phyloP scores from a whole-genome alignment of 2,888 invertebrate genomes.

The Apocheima hispidaria region DNA sequence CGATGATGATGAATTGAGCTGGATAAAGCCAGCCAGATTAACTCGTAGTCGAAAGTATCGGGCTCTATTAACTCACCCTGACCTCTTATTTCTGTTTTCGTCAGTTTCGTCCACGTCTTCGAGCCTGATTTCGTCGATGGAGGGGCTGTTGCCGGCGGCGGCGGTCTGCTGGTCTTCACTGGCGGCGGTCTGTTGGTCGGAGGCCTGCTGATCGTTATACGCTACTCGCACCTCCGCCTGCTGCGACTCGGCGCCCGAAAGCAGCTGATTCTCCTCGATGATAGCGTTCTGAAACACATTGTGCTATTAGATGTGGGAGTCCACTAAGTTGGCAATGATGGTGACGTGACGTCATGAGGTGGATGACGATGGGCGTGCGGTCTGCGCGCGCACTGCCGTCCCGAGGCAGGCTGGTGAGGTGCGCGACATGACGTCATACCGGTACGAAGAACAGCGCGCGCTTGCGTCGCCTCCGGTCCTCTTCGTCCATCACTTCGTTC shows the following conservation, averaged over 20 bases:
- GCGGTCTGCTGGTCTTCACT: slow-evolving; percentile 86
- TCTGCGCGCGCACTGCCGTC: slow-evolving; percentile 78
- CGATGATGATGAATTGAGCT: too few species aligned
- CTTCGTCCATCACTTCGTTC: slow-evolving; percentile 15
- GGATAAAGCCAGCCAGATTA: not conserved
- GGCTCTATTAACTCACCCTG: slow-evolving; percentile 2
- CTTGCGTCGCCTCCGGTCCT: slow-evolving; percentile 55
- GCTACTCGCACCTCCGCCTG: slow-evolving; percentile 88
- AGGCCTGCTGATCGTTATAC: slow-evolving; percentile 71
- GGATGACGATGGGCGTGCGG: slow-evolving; percentile 60
- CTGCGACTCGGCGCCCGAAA: slow-evolving; percentile 86
- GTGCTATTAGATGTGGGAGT: not conserved
- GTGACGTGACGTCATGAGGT: slow-evolving; percentile 42
- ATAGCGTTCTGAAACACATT: slow-evolving; percentile 69
- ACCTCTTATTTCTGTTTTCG: slow-evolving; percentile 93
- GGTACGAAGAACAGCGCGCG: slow-evolving; percentile 73
- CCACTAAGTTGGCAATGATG: slow-evolving; percentile 10
- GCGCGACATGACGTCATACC: slow-evolving; percentile 77
- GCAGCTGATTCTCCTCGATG: slow-evolving; percentile 77
- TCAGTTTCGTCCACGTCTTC: slow-evolving; percentile 90
- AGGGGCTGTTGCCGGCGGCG: slow-evolving; percentile 86
- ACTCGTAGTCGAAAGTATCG: not conserved
- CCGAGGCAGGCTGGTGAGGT: slow-evolving; percentile 77
- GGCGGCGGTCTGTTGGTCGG: slow-evolving; percentile 81
- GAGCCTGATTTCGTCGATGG: slow-evolving; percentile 89